phyloP scores from a whole-genome alignment of 2,888 invertebrate species.

The Limenitis camilla region DNA sequence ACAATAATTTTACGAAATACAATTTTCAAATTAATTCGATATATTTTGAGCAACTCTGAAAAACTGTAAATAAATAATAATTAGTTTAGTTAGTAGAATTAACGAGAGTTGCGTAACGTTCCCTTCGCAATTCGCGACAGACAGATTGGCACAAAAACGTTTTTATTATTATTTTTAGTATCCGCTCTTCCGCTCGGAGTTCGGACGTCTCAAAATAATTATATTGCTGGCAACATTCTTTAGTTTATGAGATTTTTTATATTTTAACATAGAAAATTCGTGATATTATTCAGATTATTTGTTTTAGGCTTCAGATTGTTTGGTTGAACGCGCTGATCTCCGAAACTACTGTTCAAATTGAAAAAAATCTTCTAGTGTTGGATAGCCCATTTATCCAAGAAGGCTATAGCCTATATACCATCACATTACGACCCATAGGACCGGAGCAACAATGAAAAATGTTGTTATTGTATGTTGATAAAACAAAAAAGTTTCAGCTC shows the following conservation, averaged over 20 bases:
- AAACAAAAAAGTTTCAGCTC: too few species aligned
- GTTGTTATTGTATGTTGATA: too few species aligned
- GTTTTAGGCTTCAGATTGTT: too few species aligned
- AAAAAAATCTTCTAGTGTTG: too few species aligned
- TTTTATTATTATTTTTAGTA: constrained; percentile 25
- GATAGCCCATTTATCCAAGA: too few species aligned
- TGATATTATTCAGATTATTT: too few species aligned
- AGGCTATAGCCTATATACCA: too few species aligned
- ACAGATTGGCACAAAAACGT: constrained; percentile 27
- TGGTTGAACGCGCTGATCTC: too few species aligned
- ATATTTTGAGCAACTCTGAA: constrained; percentile 18
- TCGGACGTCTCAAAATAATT: constrained; percentile 21
- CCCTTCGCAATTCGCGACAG: constrained; percentile 25
- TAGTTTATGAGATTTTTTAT: constrained; percentile 19
- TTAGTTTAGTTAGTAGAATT: constrained; percentile 22
- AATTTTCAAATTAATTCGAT: not conserved
- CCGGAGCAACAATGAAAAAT: too few species aligned
- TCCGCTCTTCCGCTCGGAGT: constrained; percentile 16
- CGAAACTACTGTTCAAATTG: too few species aligned
- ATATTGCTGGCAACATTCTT: constrained; percentile 21
- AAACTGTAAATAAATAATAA: constrained; percentile 13
- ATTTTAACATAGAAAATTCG: constrained; percentile 7
- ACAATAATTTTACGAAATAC: not conserved
- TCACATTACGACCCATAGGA: too few species aligned
- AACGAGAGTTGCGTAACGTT: constrained; percentile 16